Base-by-base conservation (phyloP, 1,140 invertebrate genomes). In the Polypedilum pembai region DNA sequence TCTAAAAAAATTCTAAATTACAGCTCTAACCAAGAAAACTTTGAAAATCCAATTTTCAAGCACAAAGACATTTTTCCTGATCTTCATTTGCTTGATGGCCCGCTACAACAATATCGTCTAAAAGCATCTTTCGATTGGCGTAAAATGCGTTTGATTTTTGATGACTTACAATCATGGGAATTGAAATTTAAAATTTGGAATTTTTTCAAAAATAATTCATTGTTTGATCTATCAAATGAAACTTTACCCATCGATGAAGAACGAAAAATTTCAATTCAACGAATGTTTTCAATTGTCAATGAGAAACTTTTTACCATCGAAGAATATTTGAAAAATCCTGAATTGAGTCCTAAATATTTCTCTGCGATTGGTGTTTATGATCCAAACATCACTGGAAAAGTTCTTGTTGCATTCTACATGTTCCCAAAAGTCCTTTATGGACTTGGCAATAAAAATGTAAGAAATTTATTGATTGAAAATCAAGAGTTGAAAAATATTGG, bases 41-140 rank as follows among this genome's bases (percentile, higher is more conserved):
- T 56, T n/a, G 15, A 12, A 1, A n/a, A 56, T n/a, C 0, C 0
- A 12, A 79, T 82, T 40, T 76, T 78, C 7, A 78, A 80, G 15
- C 78, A 81, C 66, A 80, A 79, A 45, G 76, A 79, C 4, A 83
- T 82, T 40, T 83, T 87, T 73, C 84, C 85, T 0, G 87, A 88
- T 77, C 85, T 90, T 75, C 89, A 89, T 1, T 8, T 20, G 3
- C 65, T 69, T 12, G 80, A 78, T n/a, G 92, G 93, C n/a, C 91
- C 91, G 1, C 80, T 96, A 20, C 88, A 91, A 77, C 76, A 76
- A 8, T 95, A 94, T 78, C 85, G 94, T 75, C 87, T 88, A 74
- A 85, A 86, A 76, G 90, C 92, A 0, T 88, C 88, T 1, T 96
- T 96, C 80, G 87, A 93, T 79, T 95, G 93, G 90, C 92, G 92